Evolutionary conservation across 1,140 invertebrate species (phyloP), one percentile per base, ranked within the genome.

Genomic region (Lordiphosa clarofinis): DNA sequence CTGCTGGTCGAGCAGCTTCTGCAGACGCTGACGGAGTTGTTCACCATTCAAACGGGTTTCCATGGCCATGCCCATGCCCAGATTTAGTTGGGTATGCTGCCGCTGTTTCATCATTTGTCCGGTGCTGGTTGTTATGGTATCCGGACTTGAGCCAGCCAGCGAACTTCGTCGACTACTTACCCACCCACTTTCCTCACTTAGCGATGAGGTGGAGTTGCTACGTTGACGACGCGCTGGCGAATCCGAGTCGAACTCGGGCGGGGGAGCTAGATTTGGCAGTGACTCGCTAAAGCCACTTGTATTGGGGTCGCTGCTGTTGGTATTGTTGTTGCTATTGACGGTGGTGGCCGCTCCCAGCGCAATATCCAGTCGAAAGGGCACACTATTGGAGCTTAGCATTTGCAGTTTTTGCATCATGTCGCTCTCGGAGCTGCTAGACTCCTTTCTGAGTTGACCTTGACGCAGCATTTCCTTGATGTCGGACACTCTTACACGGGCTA

Each of bases 131-230:
- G 75, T 84, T 8, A 87, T 84, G 9, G 87, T 91, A 65, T 92
- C 91, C 3, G 92, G 91, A 47, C 91, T 90, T 39, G 90, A 92
- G 49, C 90, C 91, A 33, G 87, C 91, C 39, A 78, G 13, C 36
- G 90, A 93, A 87, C 90, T 94, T 62, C 90, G 91, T 69, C 89
- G 92, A 89, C 94, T 94, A 43, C 93, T 94, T 2, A 94, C 93
- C 93, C 94, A 94, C 0, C 94, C 94, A 65, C 93, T 94, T 87
- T 94, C 93, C 88, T 94, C 94, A 66, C 93, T 94, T 19, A 94
- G 89, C 52, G 94, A 94, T 3, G 93, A 94, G 0, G 93, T 94
- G 11, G 92, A 93, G 63, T 91, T 92, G 69, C 90, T 90, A 5
- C 76, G 69, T 78, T 89, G 59, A 73, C 90, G 40, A 4, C 61